A percentile compares a stretch with the other conserved stretches of the same genome.
These are phyloP conservation scores for Choloepus hoffmanni DNA, from an alignment of 2,113 vertebrate species.

Conservation along the genomic window DNA sequence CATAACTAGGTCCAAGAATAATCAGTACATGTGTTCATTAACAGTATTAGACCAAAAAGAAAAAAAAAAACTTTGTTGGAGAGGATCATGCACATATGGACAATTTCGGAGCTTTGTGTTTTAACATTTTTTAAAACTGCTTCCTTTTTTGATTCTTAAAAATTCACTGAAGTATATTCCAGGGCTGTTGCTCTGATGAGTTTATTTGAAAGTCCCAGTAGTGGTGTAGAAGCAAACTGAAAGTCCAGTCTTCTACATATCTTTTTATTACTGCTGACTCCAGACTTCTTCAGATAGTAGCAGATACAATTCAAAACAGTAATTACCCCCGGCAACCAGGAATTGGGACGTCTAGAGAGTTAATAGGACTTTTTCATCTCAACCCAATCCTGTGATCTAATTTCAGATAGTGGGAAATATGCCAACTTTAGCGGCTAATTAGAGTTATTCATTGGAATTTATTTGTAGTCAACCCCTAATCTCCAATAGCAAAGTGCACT, in stretches of 20 bases:
- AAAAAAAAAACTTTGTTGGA: neutral
- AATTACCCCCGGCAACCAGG: constrained; percentile 85
- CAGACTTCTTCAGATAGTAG: constrained; percentile 83
- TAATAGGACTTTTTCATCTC: constrained; percentile 87
- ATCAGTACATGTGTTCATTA: neutral
- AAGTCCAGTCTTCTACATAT: constrained; percentile 63
- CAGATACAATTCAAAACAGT: constrained; percentile 87
- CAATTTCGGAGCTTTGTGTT: neutral
- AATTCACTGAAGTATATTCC: neutral
- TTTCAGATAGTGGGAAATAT: constrained; percentile 89
- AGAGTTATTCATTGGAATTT: constrained; percentile 87
- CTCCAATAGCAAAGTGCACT: constrained; percentile 81
- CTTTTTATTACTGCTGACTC: constrained; percentile 79
- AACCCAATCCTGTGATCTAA: constrained; percentile 86
- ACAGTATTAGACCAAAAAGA: neutral
- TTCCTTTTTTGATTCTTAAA: constrained; percentile 9
- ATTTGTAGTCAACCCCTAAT: constrained; percentile 86
- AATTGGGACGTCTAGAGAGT: constrained; percentile 84
- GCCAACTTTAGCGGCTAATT: constrained; percentile 87
- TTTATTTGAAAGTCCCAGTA: constrained; percentile 62
- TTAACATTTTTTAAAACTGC: neutral
- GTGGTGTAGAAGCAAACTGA: constrained; percentile 57
- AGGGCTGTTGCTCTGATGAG: constrained; percentile 43
- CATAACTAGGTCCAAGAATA: neutral
- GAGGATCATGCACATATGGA: neutral